Base-by-base conservation (phyloP, 2,888 invertebrate species). In the Pristionchus entomophagus region DNA sequence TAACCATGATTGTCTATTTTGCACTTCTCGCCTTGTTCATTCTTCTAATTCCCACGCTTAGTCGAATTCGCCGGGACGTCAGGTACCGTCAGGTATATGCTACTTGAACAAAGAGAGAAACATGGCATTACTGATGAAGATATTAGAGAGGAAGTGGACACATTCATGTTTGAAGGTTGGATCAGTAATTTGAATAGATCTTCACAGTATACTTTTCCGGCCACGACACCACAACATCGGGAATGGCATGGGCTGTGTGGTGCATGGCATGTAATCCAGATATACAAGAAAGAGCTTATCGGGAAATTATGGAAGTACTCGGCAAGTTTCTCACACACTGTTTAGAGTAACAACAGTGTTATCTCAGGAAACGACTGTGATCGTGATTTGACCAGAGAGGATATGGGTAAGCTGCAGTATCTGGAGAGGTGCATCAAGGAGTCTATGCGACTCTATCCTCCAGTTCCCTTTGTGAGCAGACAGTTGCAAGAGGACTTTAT, bases 361-460 rank as follows among this genome's bases (percentile, higher is more conserved):
- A n/a, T n/a, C n/a, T 22, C 32, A 73, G 73, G 73, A 0, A 41
- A 73, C 41, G 73, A 73, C 19, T n/a, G 26, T 17, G 73, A 73
- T 19, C 73, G 73, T 0, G 73, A 73, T 17, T 73, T 35, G 38
- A 45, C 41, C n/a, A 22, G 38, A 12, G 73, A 73, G 10, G 73
- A 73, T 41, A 38, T 73, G 5, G 41, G 41, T 4, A 73, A n/a
- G 6, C 41, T 73, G 38, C n/a, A 17, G n/a, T 73, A 73, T 41
- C 26, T 73, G 26, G 73, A 73, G 1, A n/a, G 73, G 17, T 73
- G 73, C 45, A 73, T 73, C 41, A 73, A 73, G 73, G 73, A 73
- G 41, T 56, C 56, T 4, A 56, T 77, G 51, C 49, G 78, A 19
- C 78, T 78, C 51, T 78, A 51, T 32, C 78, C 78, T 3, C 78